Evolutionary conservation across 2,888 invertebrate genomes (phyloP), one percentile per base, ranked within the genome.

Genomic region (Noctua janthina): DNA sequence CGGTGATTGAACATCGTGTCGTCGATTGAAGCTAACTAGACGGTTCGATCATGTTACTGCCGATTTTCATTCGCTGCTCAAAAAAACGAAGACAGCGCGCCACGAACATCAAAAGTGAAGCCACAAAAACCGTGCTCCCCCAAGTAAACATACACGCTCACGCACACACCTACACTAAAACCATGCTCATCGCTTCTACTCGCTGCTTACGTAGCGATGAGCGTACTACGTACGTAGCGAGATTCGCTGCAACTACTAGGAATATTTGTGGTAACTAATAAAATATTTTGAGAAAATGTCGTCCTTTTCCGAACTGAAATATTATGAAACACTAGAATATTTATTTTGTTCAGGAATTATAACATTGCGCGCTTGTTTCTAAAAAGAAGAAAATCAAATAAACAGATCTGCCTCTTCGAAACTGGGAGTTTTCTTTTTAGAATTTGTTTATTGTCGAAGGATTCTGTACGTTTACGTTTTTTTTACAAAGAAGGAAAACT

Each of bases 41-140:
- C 1, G 15, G 59, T 68, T 69, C 51, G 59, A 81, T 81, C 66
- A 59, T 29, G 67, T 74, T 62, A 35, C 67, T 72, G 72, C 23
- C 67, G 23, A 67, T 71, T 67, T 59, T 6, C 1, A 49, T 39
- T 39, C 54, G n/a, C 59, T 43, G 43, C 43, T 39, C 39, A 39
- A 39, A 39, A 39, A 39, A 39, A 39, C 5, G 39, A 39, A 39
- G 39, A 39, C 39, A 4, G 39, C 39, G 39, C 39, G 39, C 39
- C 39, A 39, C 39, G 39, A 39, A 39, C 39, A 39, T 39, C 39
- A 39, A 39, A 39, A 4, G 39, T 4, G 39, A 39, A 5, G 39
- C 39, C 39, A 39, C 39, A 39, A 39, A 39, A 39, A 39, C 39
- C 39, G 39, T 39, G 39, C 39, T 39, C 39, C 39, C 4, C 0